A percentile compares a stretch with the other conserved stretches of the same genome.
Conservation (phyloP, 2,797 vertebrate genomes). For the Aulostomus chinensis region DNA sequence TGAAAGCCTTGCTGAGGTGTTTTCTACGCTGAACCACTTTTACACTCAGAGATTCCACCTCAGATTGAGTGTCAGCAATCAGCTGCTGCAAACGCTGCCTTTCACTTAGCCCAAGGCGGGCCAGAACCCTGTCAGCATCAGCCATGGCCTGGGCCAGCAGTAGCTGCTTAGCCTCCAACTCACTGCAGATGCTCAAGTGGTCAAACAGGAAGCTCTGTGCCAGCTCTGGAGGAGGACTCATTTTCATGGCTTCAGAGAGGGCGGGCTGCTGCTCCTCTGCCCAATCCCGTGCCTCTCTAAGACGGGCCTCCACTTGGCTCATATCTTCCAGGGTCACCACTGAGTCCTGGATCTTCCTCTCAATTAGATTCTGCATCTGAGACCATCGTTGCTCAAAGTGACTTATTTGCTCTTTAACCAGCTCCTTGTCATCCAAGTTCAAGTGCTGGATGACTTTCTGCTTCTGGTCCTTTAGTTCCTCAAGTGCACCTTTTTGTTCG, state of each 20-base stretch:
- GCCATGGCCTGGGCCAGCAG: constrained; percentile 84
- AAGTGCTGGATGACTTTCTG: constrained; percentile 90
- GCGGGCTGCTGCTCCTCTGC: constrained; percentile 90
- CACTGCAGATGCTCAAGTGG: constrained; percentile 92
- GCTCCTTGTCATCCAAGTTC: constrained; percentile 92
- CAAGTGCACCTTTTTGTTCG: constrained; percentile 86
- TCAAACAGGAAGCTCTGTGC: constrained; percentile 93
- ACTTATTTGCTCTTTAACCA: constrained; percentile 92
- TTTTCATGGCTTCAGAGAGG: constrained; percentile 89
- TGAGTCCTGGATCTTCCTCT: constrained; percentile 90
- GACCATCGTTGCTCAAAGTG: constrained; percentile 95
- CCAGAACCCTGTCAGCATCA: constrained; percentile 88
- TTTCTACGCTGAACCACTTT: constrained; percentile 89
- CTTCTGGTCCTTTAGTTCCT: constrained; percentile 91
- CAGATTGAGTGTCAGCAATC: constrained; percentile 84
- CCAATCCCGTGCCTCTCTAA: constrained; percentile 94
- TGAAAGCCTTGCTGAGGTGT: constrained; percentile 93
- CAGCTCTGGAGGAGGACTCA: constrained; percentile 91
- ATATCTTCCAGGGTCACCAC: constrained; percentile 90
- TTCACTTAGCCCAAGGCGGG: constrained; percentile 90
- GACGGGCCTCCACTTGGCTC: constrained; percentile 81
- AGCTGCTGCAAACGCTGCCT: constrained; percentile 88
- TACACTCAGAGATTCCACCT: constrained; percentile 85
- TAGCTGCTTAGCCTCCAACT: constrained; percentile 92
- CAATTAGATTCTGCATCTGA: constrained; percentile 90